Evolutionary conservation across 2,797 vertebrate genomes (phyloP).

Genomic region (Hypotaenidia philippensis): DNA sequence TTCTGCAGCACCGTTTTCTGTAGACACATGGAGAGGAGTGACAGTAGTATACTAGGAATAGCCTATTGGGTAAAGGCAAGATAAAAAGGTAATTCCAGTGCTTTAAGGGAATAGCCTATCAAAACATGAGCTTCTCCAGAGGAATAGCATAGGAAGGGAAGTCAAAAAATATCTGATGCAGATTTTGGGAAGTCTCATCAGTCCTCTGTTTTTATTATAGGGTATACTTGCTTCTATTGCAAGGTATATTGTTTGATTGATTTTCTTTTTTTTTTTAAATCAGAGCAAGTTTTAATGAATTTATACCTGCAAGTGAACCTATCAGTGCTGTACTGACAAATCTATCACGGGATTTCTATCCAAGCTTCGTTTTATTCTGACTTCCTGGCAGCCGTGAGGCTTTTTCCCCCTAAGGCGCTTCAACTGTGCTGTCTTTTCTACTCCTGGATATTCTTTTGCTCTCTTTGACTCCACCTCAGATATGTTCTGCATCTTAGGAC

Average conservation of each 20-base stretch:
- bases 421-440: neutral
- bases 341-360: neutral
- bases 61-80: neutral
- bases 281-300: neutral
- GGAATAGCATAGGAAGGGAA: neutral
- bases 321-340: neutral
- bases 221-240: neutral
- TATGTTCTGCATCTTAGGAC: neutral
- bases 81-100: neutral
- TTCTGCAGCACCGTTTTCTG: neutral
- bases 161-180: neutral
- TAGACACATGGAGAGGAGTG: neutral
- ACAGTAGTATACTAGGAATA: neutral
- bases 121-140: neutral
- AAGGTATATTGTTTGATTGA: neutral
- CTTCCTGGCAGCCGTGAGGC: neutral
- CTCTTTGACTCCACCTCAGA: slow-evolving; percentile 25
- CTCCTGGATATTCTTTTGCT: slow-evolving; percentile 31
- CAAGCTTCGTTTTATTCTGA: neutral
- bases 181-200: neutral
- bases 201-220: neutral
- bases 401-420: slow-evolving; percentile 31
- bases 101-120: neutral
- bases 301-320: neutral
- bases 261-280: neutral